A percentile compares a stretch with the other conserved stretches of the same genome.
Conservation (phyloP, 2,113 vertebrate species). For the Phodopus roborovskii region DNA sequence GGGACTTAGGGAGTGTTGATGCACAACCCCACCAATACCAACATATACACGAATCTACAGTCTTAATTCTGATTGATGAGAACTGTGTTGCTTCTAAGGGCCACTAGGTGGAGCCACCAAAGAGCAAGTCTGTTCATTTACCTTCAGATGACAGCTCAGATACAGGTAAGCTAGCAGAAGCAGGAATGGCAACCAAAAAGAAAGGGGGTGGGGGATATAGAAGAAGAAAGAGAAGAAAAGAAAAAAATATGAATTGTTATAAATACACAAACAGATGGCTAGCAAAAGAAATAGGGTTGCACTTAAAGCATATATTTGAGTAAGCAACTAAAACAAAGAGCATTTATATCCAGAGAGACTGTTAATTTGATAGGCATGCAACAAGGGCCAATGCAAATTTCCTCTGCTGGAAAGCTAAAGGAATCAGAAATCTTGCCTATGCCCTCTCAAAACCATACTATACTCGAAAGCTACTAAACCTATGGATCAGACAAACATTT, state of each 20-base stretch:
- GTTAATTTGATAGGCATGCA: conserved; percentile 62
- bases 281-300: conserved; percentile 34
- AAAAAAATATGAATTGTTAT: too few relatives aligned
- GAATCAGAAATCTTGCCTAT: conserved; percentile 61
- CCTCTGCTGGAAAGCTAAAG: conserved; percentile 51
- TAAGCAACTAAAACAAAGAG: conserved; percentile 73
- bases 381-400: conserved; percentile 70
- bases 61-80: not conserved
- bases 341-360: conserved; percentile 62
- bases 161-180: conserved; percentile 68
- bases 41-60: not conserved
- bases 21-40: accelerated
- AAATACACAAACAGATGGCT: conserved; percentile 62
- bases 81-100: not conserved
- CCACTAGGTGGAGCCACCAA: conserved; percentile 77
- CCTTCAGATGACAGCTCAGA: conserved; percentile 62
- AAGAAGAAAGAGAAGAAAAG: not conserved
- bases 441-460: conserved; percentile 60
- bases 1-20: not conserved
- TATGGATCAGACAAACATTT: conserved; percentile 39
- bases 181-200: not conserved
- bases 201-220: accelerated
- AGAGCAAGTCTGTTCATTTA: conserved; percentile 59
- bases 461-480: conserved; percentile 38
- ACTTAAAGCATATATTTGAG: conserved; percentile 60